Evolutionary conservation across 2,888 invertebrate genomes (phyloP).

Genomic region (Plagodis dolabraria): DNA sequence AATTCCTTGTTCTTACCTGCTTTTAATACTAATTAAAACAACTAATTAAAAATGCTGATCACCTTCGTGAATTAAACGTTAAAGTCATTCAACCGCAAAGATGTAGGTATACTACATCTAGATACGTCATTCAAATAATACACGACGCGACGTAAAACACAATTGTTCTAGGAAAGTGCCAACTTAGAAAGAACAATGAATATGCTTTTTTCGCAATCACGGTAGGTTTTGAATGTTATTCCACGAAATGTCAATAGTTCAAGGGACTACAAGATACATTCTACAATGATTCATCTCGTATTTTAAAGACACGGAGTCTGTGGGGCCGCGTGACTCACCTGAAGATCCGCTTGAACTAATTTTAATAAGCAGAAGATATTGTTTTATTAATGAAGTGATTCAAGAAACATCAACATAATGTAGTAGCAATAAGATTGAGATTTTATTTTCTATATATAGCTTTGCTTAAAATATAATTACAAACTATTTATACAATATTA

Average conservation of each 20-base stretch:
- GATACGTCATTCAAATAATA: slow-evolving; percentile 25
- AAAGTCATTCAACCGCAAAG: slow-evolving; percentile 31
- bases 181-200: slow-evolving; percentile 31
- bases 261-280: slow-evolving; percentile 45
- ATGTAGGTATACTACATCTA: slow-evolving; percentile 2
- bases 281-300: slow-evolving; percentile 50
- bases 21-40: too few species aligned
- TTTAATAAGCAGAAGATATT: slow-evolving; percentile 40
- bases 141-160: slow-evolving; percentile 21
- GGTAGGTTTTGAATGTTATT: slow-evolving; percentile 24
- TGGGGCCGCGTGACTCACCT: slow-evolving; percentile 53
- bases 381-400: slow-evolving; percentile 31
- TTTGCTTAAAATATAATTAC: too few species aligned
- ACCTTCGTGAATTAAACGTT: slow-evolving; percentile 11
- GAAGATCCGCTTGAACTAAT: slow-evolving; percentile 59
- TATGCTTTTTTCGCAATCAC: slow-evolving; percentile 19
- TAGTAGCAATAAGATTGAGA: too few species aligned
- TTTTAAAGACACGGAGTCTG: slow-evolving; percentile 43
- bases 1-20: too few species aligned
- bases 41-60: too few species aligned
- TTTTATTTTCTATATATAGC: too few species aligned
- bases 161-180: slow-evolving; percentile 22
- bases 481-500: too few species aligned
- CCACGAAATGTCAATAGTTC: slow-evolving; percentile 63
- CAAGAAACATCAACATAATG: slow-evolving; percentile 20